Evolutionary conservation across 35 echinoderm and acorn worm genomes (phyloP).

Genomic region (Ptychodera flava): DNA sequence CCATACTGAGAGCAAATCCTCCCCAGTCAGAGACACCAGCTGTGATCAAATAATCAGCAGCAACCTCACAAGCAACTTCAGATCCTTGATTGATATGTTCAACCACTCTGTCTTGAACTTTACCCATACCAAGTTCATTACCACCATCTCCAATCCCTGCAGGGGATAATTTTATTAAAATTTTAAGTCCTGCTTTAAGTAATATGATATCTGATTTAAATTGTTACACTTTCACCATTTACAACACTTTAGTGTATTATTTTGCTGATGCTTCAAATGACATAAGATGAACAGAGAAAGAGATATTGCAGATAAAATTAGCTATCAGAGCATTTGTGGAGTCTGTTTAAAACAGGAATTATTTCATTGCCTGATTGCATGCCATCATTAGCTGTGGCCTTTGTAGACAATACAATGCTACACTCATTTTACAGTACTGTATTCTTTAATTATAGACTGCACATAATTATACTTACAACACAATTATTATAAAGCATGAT

Average conservation of each 20-base stretch:
- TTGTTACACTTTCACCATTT: not conserved
- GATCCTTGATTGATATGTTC: slow-evolving; percentile 38
- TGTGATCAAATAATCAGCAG: slow-evolving; percentile 68
- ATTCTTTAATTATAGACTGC: too few relatives aligned
- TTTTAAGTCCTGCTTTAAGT: not conserved
- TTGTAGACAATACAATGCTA: too few relatives aligned
- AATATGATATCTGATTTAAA: not conserved
- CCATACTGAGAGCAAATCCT: slow-evolving; percentile 66
- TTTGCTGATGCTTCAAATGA: not conserved
- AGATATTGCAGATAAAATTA: not conserved
- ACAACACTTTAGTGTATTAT: not conserved
- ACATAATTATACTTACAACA: too few relatives aligned
- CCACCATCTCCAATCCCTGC: slow-evolving; percentile 82
- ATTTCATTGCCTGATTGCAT: too few relatives aligned
- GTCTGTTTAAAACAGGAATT: too few relatives aligned
- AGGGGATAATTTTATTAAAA: not conserved
- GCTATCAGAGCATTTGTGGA: too few relatives aligned
- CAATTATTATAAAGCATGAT: too few relatives aligned
- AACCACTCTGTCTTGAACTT: slow-evolving; percentile 47
- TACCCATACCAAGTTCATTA: slow-evolving; percentile 94
- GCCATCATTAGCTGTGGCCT: too few relatives aligned
- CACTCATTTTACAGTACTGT: too few relatives aligned
- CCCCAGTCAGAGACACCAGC: slow-evolving; percentile 86
- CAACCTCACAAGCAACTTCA: slow-evolving; percentile 33
- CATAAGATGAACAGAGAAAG: not conserved